Conservation (phyloP, 2,888 invertebrate species). For the Rhyacophila evoluta region DNA sequence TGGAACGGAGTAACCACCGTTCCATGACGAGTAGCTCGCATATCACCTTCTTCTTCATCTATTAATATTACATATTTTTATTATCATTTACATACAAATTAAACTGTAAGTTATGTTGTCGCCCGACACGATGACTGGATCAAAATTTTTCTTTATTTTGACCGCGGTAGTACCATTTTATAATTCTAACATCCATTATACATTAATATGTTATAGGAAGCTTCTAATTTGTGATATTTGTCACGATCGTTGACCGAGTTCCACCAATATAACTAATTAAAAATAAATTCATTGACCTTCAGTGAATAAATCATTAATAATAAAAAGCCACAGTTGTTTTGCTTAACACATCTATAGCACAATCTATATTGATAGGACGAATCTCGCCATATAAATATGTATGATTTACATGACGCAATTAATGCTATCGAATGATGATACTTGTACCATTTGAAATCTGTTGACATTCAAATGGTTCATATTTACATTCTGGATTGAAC, state of each 20-base stretch:
- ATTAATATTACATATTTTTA: neutral
- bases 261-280: no score
- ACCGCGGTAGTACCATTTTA: conserved; percentile 26
- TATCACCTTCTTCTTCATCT: neutral
- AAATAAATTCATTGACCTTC: no score
- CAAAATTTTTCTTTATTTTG: neutral
- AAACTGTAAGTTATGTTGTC: neutral
- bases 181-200: conserved; percentile 41
- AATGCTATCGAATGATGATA: no score
- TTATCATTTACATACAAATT: conserved; percentile 18
- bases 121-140: neutral
- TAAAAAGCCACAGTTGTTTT: no score
- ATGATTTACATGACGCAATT: no score
- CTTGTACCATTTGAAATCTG: no score
- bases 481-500: no score
- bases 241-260: neutral
- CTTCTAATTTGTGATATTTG: conserved; percentile 41
- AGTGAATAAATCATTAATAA: no score
- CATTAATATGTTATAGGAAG: conserved; percentile 36
- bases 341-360: no score
- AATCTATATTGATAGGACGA: no score
- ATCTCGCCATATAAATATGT: no score
- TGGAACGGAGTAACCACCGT: neutral
- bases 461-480: no score
- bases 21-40: conserved; percentile 23